These are phyloP conservation scores for Conger conger DNA, from an alignment of 2,113 vertebrate genomes.

Conservation along the genomic window DNA sequence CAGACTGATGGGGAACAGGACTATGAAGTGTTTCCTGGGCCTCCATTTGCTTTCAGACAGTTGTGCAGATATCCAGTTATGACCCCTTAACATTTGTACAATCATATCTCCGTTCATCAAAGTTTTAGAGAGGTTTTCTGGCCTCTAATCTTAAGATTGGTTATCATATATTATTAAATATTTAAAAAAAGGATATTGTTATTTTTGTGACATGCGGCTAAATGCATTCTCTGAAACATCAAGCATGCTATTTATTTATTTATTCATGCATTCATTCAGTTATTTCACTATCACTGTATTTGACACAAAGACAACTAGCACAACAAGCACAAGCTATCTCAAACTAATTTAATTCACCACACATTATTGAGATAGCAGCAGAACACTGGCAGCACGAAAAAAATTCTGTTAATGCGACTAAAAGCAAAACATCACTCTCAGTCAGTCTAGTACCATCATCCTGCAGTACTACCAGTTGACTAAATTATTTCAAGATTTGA, in stretches of 20 bases:
- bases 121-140: constrained; percentile 4
- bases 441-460: constrained; percentile 1
- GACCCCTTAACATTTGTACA: neutral
- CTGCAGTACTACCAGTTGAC: constrained; percentile 14
- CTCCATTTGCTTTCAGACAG: neutral
- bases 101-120: constrained; percentile 1
- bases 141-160: neutral
- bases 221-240: neutral
- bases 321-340: neutral
- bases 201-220: neutral
- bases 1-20: neutral
- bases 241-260: neutral
- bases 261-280: neutral
- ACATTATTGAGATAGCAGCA: neutral
- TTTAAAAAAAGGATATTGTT: neutral
- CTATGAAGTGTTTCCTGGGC: constrained; percentile 8
- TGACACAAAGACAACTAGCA: neutral
- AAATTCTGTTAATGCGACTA: neutral
- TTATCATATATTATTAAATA: neutral
- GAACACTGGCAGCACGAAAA: neutral
- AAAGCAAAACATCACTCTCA: neutral
- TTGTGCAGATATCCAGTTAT: neutral
- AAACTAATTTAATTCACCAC: neutral
- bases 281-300: neutral
- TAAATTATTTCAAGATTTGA: constrained; percentile 18